Base-by-base conservation (phyloP, 2,797 vertebrate species). In the Myoxocephalus aenaeus region DNA sequence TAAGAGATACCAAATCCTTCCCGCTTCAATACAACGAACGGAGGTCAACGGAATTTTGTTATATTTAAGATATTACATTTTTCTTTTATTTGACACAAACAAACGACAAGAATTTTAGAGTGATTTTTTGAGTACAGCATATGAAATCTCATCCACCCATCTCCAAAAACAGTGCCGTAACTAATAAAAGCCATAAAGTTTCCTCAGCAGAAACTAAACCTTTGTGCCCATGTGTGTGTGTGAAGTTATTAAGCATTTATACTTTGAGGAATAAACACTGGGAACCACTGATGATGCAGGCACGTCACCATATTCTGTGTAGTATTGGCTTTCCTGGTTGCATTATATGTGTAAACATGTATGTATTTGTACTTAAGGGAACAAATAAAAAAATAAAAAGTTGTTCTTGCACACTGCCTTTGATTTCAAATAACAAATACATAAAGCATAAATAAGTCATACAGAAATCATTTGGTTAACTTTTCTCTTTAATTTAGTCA, bases 401-500 rank as follows among this genome's bases (percentile, higher is more conserved):
- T 5, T 48, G 18, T 51, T 42, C 42, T 27, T 48, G 8, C 40
- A 61, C 27, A 48, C 18, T 48, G 2, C 1, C 4, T 63, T 63
- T 44, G 2, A 63, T 44, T 62, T 58, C 0, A 42, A 81, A 78
- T 15, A 14, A 79, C 77, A 59, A 20, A 51, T 2, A 58, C 27
- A 1, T 22, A 70, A 77, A 46, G 6, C 12, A 14, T 12, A 61
- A 77, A 85, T 38, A 32, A 85, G n/a, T 65, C 25, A 36, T 6
- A 20, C 48, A 65, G 53, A 65, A 11, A 14, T 48, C 0, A 57
- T 50, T 71, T 53, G 13, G 1, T 73, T 77, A 69, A 48, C 7
- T 20, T 40, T 74, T 76, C 53, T 78, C 27, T 90, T 91, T 91
- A 88, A 86, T 92, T 87, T 85, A 70, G 72, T 84, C 81, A 87